Base-by-base conservation (phyloP, 2,888 invertebrate genomes). In the Diarsia mendica region DNA sequence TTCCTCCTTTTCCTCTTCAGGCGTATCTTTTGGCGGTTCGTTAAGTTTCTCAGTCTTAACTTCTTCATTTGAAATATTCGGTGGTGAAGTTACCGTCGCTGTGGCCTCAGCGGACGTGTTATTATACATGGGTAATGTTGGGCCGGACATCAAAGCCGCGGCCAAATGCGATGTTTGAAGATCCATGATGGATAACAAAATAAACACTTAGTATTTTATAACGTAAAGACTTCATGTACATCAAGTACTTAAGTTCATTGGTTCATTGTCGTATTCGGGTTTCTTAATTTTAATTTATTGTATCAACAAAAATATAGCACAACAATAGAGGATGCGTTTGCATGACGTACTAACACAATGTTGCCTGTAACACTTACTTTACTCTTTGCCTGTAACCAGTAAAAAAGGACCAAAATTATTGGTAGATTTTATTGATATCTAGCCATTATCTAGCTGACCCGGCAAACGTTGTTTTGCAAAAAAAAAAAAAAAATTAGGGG, bases 81-180 rank as follows among this genome's bases (percentile, higher is more conserved):
- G 82, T 55, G 85, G 77, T 71, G 88, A 64, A 49, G 77, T 72
- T 63, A 82, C 53, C 20, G 77, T 72, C 44, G 87, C 68, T 53
- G 81, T 78, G 63, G 91, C 90, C 39, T 84, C 84, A 53, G 87
- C 66, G 39, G 85, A 64, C 23, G 88, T 78, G 85, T 78, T 91
- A 72, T 85, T 92, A 84, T 92, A 93, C 18, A 89, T 91, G 28
- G 82, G 85, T 66, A 85, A 66, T 49, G 77, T 65, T 67, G 92
- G 90, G 33, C 95, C 95, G n/a, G 96, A 94, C 96, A 96, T 94
- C 80, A 96, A 88, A 6, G 96, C 96, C 55, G 96, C 96, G 63
- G 96, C 96, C 85, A 96, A 93, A 84, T 96, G 96, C 18, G 96
- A 96, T n/a, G 95, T 95, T 91, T 95, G 94, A 67, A 96, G 87